Base-by-base conservation (phyloP, 2,797 vertebrate genomes). In the Loris lydekkerianus region DNA sequence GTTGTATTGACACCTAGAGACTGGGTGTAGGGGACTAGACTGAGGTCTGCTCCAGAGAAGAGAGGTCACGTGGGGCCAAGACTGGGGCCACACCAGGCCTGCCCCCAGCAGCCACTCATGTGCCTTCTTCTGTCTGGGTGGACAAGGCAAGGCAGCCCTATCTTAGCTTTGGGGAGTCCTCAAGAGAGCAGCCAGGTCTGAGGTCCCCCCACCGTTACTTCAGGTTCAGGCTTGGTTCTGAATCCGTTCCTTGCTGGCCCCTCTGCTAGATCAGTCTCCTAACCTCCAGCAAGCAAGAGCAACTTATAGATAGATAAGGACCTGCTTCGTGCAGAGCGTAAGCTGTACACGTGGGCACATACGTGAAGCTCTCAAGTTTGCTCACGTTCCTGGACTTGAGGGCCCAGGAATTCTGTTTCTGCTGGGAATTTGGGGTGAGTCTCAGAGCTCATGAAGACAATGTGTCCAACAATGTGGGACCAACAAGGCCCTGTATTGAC, bases 291-390 rank as follows among this genome's bases (percentile, higher is more conserved):
- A 70, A 20, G 56, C 5, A 2, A 0, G 8, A 46, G 56, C 46
- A 1, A 0, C 49, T 13, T 69, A 13, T 31, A 82, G 23, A 34
- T 60, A 49, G 80, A 63, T 21, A 2, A 25, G 58, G 80, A 63
- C 2, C 0, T 3, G 18, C n/a, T 20, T 81, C 29, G 43, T 15
- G 67, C 13, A n/a, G 53, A 29, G 65, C 21, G 27, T 5, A 14
- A 0, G 37, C 61, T 37, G 14, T 18, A 18, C 58, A n/a, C 85
- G 23, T 21, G 56, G 15, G 17, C 29, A 60, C 37, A 20, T 15
- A 0, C 15, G 18, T 1, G n/a, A 17, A 14, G n/a, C 17, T 11
- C 17, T 17, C 25, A 14, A 2, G 34, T 10, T 31, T 25, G 2
- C 6, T 20, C 25, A 15, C 4, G 0, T 14, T 46, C 29, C 37